Conservation (phyloP, 1,140 invertebrate species). For the Drosophila santomea region DNA sequence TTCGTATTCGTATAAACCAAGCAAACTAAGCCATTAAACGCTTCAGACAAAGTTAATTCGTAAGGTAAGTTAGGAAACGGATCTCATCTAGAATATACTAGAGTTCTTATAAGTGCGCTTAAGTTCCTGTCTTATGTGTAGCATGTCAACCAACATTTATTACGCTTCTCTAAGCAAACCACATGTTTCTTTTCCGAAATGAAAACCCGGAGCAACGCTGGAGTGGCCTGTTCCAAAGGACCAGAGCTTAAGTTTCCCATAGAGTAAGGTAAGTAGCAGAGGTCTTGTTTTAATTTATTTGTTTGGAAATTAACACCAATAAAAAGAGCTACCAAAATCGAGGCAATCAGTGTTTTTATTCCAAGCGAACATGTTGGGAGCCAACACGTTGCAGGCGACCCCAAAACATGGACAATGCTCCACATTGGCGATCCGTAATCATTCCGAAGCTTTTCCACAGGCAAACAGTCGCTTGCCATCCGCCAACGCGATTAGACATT, state of each 20-base stretch:
- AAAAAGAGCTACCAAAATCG: slow-evolving; percentile 9
- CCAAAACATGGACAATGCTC: slow-evolving; percentile 14
- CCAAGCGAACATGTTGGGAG: slow-evolving; percentile 60
- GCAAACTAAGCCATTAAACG: slow-evolving; percentile 11
- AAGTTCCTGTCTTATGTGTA: slow-evolving; percentile 47
- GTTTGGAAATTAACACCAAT: neutral
- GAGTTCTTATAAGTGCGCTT: slow-evolving; percentile 42
- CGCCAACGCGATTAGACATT: slow-evolving; percentile 53
- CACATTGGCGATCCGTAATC: slow-evolving; percentile 49
- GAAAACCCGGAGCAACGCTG: slow-evolving; percentile 32
- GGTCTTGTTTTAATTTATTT: too few relatives aligned
- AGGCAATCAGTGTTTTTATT: slow-evolving; percentile 26
- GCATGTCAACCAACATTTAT: slow-evolving; percentile 21
- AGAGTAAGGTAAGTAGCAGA: too few relatives aligned
- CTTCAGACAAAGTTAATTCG: slow-evolving; percentile 16
- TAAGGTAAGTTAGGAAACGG: slow-evolving; percentile 62
- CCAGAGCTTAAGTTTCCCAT: neutral
- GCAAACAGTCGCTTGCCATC: slow-evolving; percentile 50
- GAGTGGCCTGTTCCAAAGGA: neutral
- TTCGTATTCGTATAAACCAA: slow-evolving; percentile 2
- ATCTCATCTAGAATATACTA: slow-evolving; percentile 28
- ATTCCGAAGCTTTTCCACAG: slow-evolving; percentile 20
- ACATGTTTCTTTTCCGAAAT: slow-evolving; percentile 56
- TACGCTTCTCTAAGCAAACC: slow-evolving; percentile 40
- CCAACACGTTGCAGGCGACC: slow-evolving; percentile 40